phyloP scores from a whole-genome alignment of 2,888 invertebrate genomes.

The Acheta domesticus region DNA sequence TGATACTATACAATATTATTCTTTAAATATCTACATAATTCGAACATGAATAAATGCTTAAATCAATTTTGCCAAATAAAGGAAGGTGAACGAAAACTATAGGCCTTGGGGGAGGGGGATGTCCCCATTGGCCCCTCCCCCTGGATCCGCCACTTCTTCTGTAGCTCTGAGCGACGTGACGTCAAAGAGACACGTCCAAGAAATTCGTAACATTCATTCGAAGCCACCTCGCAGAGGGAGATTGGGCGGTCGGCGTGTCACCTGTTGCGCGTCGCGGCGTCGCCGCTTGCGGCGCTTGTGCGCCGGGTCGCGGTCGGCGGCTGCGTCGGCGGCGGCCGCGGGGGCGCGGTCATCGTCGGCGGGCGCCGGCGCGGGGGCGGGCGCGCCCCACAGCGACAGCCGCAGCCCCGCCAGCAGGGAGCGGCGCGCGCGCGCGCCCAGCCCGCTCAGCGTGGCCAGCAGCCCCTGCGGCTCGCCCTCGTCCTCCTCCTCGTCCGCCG shows the following conservation, averaged over 20 bases:
- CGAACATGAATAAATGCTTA: too few relatives aligned
- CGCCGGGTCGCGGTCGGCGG: not conserved
- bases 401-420: not conserved
- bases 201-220: too few relatives aligned
- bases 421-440: not conserved
- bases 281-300: not conserved
- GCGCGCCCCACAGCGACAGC: not conserved
- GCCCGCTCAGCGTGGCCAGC: not conserved
- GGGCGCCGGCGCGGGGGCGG: constrained; percentile 12
- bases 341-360: not conserved
- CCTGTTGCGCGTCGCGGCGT: not conserved
- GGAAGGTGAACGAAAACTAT: too few relatives aligned
- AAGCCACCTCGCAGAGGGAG: not conserved
- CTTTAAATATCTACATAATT: too few relatives aligned
- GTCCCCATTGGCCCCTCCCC: too few relatives aligned
- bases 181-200: too few relatives aligned
- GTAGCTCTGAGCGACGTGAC: too few relatives aligned
- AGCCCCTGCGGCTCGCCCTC: constrained; percentile 24
- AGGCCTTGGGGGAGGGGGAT: too few relatives aligned
- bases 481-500: constrained; percentile 29
- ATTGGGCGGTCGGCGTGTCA: not conserved
- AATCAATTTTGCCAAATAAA: too few relatives aligned
- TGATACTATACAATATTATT: too few relatives aligned
- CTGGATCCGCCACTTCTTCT: too few relatives aligned
- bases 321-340: not conserved